Evolutionary conservation across 2,113 vertebrate genomes (phyloP).

Genomic region (Tor tambroides): DNA sequence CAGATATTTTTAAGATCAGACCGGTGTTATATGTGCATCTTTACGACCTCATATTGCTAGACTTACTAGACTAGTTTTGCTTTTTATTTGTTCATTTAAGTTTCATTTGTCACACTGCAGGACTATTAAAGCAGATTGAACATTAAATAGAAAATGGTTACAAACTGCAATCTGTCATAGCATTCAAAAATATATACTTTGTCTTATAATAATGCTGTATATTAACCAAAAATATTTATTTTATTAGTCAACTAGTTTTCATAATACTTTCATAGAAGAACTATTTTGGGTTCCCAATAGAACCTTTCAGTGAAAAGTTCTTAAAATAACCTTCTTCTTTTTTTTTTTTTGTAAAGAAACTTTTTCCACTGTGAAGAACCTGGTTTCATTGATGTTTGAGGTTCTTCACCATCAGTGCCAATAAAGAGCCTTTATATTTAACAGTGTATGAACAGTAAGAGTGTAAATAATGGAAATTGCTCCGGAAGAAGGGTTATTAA

Average conservation of each 20-base stretch:
- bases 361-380: no score
- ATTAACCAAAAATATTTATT: no score
- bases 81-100: not conserved
- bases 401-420: not conserved
- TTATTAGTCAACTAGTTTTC: no score
- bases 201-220: not conserved
- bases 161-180: not conserved
- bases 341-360: no score
- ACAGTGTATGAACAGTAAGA: not conserved
- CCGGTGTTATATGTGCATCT: not conserved
- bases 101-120: not conserved
- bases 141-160: not conserved
- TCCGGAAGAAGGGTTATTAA: not conserved
- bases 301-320: no score
- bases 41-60: not conserved
- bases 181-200: not conserved
- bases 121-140: not conserved
- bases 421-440: not conserved
- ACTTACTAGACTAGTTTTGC: not conserved
- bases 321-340: no score
- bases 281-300: no score
- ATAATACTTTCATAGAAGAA: no score
- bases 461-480: not conserved
- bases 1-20: not conserved
- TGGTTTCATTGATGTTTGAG: no score